A percentile compares a stretch with the other conserved stretches of the same genome.
Evolutionary conservation across 64 coral and sea anemone genomes (phyloP).

Genomic region (Montipora capricornis): DNA sequence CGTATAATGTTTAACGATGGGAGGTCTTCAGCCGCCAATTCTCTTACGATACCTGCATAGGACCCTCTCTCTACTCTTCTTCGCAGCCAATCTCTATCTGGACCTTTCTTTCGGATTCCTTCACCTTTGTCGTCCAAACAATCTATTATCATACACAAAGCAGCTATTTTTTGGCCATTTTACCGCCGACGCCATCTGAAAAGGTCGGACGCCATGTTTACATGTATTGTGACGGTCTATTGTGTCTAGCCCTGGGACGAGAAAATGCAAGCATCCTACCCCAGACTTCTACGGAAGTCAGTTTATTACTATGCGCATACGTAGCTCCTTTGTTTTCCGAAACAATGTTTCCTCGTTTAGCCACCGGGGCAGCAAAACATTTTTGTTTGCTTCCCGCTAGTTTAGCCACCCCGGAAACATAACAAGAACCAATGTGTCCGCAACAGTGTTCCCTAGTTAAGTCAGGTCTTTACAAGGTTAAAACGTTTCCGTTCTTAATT

Average conservation of each 20-base stretch:
- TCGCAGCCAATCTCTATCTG: slow-evolving; percentile 26
- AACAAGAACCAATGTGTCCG: background rate
- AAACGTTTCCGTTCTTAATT: too few species aligned
- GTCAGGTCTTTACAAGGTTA: background rate
- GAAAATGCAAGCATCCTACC: background rate
- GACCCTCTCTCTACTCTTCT: slow-evolving; percentile 18
- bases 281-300: background rate
- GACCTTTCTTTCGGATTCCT: slow-evolving; percentile 41
- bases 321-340: too few species aligned
- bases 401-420: background rate
- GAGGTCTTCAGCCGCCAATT: too few species aligned
- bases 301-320: background rate
- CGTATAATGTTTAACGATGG: too few species aligned
- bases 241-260: background rate
- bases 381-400: background rate
- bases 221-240: background rate
- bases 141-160: slow-evolving; percentile 39
- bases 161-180: background rate
- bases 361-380: background rate
- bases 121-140: slow-evolving; percentile 43
- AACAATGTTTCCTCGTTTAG: too few species aligned
- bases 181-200: too few species aligned
- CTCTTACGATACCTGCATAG: background rate
- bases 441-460: background rate
- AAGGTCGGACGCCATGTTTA: background rate